A percentile compares a stretch with the other conserved stretches of the same genome.
These are phyloP conservation scores for Mantis religiosa DNA, from an alignment of 2,888 invertebrate species.

Conservation along the genomic window DNA sequence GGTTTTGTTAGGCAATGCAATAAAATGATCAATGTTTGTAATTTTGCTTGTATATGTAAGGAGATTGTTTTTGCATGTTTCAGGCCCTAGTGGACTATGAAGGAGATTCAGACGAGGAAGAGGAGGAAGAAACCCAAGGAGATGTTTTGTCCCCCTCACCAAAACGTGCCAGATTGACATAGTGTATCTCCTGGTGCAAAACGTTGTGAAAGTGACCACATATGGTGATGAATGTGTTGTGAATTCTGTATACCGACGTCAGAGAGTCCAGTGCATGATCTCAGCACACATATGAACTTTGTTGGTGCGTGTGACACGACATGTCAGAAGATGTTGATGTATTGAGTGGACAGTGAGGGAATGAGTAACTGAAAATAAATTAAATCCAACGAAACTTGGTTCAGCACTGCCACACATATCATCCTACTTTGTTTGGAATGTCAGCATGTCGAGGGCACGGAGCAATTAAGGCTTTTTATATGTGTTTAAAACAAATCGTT, in stretches of 20 bases:
- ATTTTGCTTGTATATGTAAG: no score
- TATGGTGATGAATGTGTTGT: constrained; percentile 7
- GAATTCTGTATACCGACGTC: neutral
- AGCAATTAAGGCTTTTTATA: neutral
- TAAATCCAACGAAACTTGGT: constrained; percentile 16
- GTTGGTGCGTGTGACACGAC: neutral
- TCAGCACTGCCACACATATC: constrained; percentile 27
- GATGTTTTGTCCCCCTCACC: constrained; percentile 53
- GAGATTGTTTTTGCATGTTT: constrained; percentile 33
- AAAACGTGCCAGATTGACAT: constrained; percentile 74
- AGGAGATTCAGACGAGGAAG: constrained; percentile 94
- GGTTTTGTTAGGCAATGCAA: no score
- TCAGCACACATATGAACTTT: neutral
- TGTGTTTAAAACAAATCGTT: neutral
- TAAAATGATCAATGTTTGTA: no score
- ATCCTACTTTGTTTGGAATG: neutral
- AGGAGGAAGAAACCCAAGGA: constrained; percentile 60
- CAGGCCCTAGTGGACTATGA: constrained; percentile 95
- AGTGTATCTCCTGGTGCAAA: constrained; percentile 45
- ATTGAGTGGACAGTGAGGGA: neutral
- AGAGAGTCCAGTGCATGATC: neutral
- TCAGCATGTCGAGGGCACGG: neutral
- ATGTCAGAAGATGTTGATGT: neutral
- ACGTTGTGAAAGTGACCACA: neutral
- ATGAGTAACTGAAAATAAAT: neutral